phyloP scores from a whole-genome alignment of 2,113 vertebrate genomes.

The Ifrita kowaldi region DNA sequence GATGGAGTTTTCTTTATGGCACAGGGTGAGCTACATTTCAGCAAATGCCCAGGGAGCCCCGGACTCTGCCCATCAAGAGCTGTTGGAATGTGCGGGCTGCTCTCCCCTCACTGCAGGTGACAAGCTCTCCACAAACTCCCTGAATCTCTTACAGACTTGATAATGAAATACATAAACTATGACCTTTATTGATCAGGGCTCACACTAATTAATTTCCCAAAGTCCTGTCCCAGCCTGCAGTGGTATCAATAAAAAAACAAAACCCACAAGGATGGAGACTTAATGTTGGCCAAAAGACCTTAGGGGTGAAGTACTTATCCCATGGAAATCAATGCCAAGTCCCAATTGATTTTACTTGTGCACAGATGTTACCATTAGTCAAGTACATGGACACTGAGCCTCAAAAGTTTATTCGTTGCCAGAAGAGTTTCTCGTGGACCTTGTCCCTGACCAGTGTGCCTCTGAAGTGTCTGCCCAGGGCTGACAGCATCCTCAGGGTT shows the following conservation, averaged over 20 bases:
- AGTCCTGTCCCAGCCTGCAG: constrained; percentile 29
- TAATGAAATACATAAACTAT: constrained; percentile 61
- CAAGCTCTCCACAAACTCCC: constrained; percentile 24
- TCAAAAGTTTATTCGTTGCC: neutral
- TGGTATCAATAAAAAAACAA: neutral
- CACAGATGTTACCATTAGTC: neutral
- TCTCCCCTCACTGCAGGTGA: neutral
- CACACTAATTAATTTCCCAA: constrained; percentile 56
- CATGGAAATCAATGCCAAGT: neutral
- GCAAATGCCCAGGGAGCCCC: neutral
- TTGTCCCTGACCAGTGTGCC: neutral
- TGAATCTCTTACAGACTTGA: constrained; percentile 40
- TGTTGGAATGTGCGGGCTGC: neutral
- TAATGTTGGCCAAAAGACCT: neutral
- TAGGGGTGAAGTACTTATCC: neutral
- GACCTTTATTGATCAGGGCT: constrained; percentile 52
- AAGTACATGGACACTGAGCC: neutral
- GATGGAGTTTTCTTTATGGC: constrained; percentile 21
- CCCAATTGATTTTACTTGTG: neutral
- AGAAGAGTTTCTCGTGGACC: neutral
- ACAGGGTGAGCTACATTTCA: neutral
- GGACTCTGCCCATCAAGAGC: neutral
- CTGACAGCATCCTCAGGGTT: neutral
- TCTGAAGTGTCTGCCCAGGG: neutral
- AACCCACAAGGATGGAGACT: neutral